Percentiles rank a stretch among this genome's conserved stretches.
These are phyloP conservation scores for Drosophila histrio DNA, from an alignment of 2,888 invertebrate genomes.

Conservation along the genomic window DNA sequence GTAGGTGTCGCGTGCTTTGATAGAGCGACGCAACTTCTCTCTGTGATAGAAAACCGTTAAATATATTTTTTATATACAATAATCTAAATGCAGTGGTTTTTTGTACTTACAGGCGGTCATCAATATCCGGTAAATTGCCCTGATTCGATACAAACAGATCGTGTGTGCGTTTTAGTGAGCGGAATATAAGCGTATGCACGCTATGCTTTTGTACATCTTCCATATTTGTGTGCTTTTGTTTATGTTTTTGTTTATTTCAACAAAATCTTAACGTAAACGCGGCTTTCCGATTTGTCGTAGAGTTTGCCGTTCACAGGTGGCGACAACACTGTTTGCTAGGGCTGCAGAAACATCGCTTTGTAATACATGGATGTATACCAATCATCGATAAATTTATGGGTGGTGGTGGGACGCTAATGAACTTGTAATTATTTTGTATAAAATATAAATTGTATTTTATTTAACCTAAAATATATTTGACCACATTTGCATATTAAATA, in stretches of 20 bases:
- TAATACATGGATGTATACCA: too few species aligned
- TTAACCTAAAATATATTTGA: too few species aligned
- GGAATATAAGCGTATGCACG: constrained; percentile 97
- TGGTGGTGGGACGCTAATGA: too few species aligned
- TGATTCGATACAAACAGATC: constrained; percentile 98
- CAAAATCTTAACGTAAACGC: constrained; percentile 28
- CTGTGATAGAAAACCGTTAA: constrained; percentile 84
- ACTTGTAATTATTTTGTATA: too few species aligned
- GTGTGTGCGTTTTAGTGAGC: constrained; percentile 98
- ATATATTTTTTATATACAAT: not conserved
- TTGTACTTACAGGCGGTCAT: constrained; percentile 89
- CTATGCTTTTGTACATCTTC: constrained; percentile 98
- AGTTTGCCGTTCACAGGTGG: constrained; percentile 28
- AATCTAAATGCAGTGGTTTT: not conserved
- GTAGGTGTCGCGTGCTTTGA: constrained; percentile 94
- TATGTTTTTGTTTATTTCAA: constrained; percentile 24
- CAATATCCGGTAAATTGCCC: constrained; percentile 91
- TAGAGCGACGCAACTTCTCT: constrained; percentile 88
- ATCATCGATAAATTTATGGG: too few species aligned
- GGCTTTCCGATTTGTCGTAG: constrained; percentile 16
- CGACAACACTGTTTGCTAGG: not conserved
- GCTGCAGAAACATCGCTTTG: not conserved
- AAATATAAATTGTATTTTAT: too few species aligned
- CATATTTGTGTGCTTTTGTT: constrained; percentile 73
- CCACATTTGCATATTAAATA: too few species aligned